These are phyloP conservation scores for Elegia similella DNA, from an alignment of 2,888 invertebrate genomes.

Conservation along the genomic window DNA sequence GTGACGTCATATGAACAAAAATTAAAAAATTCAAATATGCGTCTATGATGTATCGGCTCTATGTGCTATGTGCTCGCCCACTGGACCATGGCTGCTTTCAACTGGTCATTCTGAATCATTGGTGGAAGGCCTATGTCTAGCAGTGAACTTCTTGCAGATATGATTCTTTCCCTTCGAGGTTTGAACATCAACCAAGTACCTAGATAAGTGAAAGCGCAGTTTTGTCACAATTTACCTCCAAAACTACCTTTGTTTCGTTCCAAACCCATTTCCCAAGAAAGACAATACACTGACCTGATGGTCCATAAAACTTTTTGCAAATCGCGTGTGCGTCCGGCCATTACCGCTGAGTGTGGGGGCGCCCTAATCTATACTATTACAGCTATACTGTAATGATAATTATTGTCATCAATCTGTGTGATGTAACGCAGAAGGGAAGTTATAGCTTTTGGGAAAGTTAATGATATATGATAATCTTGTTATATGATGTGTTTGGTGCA, in stretches of 20 bases:
- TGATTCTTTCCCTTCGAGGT: no score
- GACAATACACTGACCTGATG: neutral
- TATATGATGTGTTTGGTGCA: neutral
- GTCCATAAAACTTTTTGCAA: slow-evolving; percentile 10
- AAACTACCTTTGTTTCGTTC: neutral
- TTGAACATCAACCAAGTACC: no score
- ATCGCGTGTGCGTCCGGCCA: slow-evolving; percentile 10
- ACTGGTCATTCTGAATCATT: no score
- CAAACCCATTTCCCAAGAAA: neutral
- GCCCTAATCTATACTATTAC: slow-evolving; percentile 9
- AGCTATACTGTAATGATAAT: neutral
- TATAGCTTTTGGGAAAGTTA: slow-evolving; percentile 7
- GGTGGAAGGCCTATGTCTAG: no score
- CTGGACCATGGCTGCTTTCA: no score
- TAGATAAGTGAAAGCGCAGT: no score
- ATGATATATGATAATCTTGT: slow-evolving; percentile 3
- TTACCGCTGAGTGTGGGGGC: slow-evolving; percentile 3
- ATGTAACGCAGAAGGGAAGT: slow-evolving; percentile 10
- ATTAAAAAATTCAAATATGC: no score
- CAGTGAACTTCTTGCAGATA: no score
- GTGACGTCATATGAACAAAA: no score
- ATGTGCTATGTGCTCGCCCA: no score
- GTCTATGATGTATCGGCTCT: no score
- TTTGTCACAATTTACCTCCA: no score
- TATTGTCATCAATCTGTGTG: slow-evolving; percentile 7